These are phyloP conservation scores for Myiotriccus ornatus DNA, from an alignment of 2,797 vertebrate species.

Conservation along the genomic window DNA sequence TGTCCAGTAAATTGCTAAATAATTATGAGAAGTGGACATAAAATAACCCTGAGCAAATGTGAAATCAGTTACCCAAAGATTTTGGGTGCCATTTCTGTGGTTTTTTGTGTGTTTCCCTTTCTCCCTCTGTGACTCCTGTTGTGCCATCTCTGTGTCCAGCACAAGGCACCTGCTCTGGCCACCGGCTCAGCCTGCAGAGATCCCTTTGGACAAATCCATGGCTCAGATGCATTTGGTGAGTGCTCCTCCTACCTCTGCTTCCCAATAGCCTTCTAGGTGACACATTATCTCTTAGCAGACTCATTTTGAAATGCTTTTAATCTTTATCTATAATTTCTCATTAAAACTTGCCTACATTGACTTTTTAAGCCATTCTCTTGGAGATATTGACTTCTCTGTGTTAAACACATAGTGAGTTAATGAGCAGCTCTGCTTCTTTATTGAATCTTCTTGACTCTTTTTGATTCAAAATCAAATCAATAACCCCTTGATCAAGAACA, in stretches of 20 bases:
- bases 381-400: neutral
- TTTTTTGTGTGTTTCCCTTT: neutral
- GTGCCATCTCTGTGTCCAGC: neutral
- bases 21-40: neutral
- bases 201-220: fast-evolving
- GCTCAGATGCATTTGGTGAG: fast-evolving
- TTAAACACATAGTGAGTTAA: neutral
- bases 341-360: neutral
- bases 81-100: neutral
- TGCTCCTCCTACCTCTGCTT: neutral
- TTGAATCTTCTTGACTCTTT: neutral
- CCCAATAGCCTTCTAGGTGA: neutral
- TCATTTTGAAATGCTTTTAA: neutral
- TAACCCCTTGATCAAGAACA: neutral
- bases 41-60: neutral
- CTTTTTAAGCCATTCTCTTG: neutral
- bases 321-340: neutral
- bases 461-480: neutral
- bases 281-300: neutral
- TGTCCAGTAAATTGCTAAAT: neutral
- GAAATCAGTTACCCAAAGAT: neutral
- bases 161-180: fast-evolving
- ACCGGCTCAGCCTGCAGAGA: neutral
- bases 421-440: neutral
- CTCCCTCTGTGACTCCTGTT: fast-evolving